These are phyloP conservation scores for Myripristis murdjan DNA, from an alignment of 2,797 vertebrate species.

Conservation along the genomic window DNA sequence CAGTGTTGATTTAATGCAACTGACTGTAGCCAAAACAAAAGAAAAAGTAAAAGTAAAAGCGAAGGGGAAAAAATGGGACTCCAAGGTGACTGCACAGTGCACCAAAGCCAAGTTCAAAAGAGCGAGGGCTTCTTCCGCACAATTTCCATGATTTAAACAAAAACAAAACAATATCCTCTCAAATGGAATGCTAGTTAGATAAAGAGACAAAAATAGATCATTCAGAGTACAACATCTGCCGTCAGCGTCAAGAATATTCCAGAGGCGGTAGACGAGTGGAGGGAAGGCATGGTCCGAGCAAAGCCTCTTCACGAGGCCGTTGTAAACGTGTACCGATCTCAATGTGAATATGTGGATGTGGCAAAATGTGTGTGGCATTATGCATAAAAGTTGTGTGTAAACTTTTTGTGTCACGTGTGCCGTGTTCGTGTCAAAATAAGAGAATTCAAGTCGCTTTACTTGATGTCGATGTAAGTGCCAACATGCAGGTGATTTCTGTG, in stretches of 20 bases:
- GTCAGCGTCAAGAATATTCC: constrained; percentile 30
- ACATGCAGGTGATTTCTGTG: constrained; percentile 33
- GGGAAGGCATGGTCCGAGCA: constrained; percentile 62
- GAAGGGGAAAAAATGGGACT: constrained; percentile 11
- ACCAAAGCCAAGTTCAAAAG: constrained; percentile 9
- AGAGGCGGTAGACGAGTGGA: constrained; percentile 40
- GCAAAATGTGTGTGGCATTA: constrained; percentile 25
- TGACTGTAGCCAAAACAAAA: background rate
- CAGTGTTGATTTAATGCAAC: background rate
- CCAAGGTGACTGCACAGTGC: constrained; percentile 3
- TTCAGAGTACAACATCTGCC: constrained; percentile 7
- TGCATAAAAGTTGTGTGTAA: constrained; percentile 65
- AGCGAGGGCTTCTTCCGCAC: too few species aligned
- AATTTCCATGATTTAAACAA: constrained; percentile 8
- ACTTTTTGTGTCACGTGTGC: constrained; percentile 45
- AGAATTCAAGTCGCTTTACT: constrained; percentile 64
- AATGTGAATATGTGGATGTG: constrained; percentile 17
- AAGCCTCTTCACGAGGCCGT: constrained; percentile 46
- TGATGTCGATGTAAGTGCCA: constrained; percentile 34
- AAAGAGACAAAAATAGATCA: constrained; percentile 3
- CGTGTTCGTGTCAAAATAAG: constrained; percentile 1
- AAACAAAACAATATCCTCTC: constrained; percentile 25
- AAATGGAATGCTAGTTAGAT: constrained; percentile 30
- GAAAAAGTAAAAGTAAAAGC: constrained; percentile 5
- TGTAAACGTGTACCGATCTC: constrained; percentile 66